A percentile compares a stretch with the other conserved stretches of the same genome.
Conservation (phyloP, 2,888 invertebrate species). For the Hedychridium roseum region DNA sequence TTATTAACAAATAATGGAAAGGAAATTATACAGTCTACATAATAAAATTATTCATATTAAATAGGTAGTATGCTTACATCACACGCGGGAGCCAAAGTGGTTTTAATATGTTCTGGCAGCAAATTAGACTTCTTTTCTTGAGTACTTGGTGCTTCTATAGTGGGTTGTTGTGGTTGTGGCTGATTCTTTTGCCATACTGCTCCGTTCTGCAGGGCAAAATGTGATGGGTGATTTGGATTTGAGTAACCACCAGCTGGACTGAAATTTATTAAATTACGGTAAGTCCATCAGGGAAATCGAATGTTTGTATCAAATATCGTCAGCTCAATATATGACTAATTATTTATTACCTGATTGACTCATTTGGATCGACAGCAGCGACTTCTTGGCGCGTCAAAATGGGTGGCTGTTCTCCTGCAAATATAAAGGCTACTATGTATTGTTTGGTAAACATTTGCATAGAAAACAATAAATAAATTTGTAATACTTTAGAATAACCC, state of each 20-base stretch:
- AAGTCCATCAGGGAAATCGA: not conserved
- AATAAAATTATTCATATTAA: not conserved
- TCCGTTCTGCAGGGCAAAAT: slow-evolving; percentile 44
- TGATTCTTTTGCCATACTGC: slow-evolving; percentile 47
- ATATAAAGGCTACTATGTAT: not conserved
- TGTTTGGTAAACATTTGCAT: not conserved
- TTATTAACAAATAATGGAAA: slow-evolving; percentile 9
- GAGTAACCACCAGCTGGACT: slow-evolving; percentile 17
- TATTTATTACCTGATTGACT: slow-evolving; percentile 33
- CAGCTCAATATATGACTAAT: not conserved
- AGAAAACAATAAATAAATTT: not conserved
- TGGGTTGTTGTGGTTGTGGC: slow-evolving; percentile 37
- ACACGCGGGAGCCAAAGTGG: slow-evolving; percentile 34
- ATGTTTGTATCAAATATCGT: not conserved
- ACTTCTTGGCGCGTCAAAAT: slow-evolving; percentile 56
- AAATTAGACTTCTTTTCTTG: slow-evolving; percentile 30
- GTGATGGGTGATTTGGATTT: slow-evolving; percentile 34
- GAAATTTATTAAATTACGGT: not conserved
- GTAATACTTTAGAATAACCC: not conserved
- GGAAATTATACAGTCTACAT: not conserved
- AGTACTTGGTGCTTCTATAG: slow-evolving; percentile 28
- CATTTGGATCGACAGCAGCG: slow-evolving; percentile 46
- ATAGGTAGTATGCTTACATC: slow-evolving; percentile 31
- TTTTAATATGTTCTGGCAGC: slow-evolving; percentile 29
- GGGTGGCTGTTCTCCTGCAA: slow-evolving; percentile 46